Base-by-base conservation (phyloP, 2,888 invertebrate genomes). In the Agriopis marginaria region DNA sequence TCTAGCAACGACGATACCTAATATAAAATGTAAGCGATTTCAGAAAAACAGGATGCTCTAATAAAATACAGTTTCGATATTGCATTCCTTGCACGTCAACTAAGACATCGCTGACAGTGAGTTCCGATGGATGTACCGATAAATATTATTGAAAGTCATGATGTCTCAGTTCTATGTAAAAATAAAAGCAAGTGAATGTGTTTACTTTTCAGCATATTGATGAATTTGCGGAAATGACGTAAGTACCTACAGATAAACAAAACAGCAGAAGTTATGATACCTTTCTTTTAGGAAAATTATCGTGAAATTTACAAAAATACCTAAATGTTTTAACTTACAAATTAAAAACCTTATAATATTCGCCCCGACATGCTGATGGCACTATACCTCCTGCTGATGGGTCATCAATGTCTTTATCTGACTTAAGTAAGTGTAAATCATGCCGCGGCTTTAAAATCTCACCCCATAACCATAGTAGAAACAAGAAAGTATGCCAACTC, bases 61-160 rank as follows among this genome's bases (percentile, higher is more conserved):
- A 47, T 44, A 53, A 11, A 58, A 42, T 23, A 58, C 45, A 7
- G 23, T 54, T 54, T 54, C 12, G 9, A 14, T 56, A 51, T 49
- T 66, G 60, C 60, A 66, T 66, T 44, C 44, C 53, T 59, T n/a
- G 50, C 44, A 54, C 14, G 47, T 60, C 60, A 66, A 54, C 53
- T 23, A 42, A 55, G 55, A 44, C 56, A 23, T 12, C 11, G 45
- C 47, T 60, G 66, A 60, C 66, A 60, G 60, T 40, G 51, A 58
- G 12, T 56, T 64, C 39, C 42, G 55, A 69, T 65, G 45, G 55
- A 69, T 65, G 58, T 58, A 45, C 58, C 12, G 58, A 58, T 58
- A 61, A 50, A 63, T 55, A 49, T 64, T 64, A 58, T 44, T 58
- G 12, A 14, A 66, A 14, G 56, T 12, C 65, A 53, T 12, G 56